Evolutionary conservation across 2,113 vertebrate species (phyloP).

Genomic region (Istiophorus platypterus): DNA sequence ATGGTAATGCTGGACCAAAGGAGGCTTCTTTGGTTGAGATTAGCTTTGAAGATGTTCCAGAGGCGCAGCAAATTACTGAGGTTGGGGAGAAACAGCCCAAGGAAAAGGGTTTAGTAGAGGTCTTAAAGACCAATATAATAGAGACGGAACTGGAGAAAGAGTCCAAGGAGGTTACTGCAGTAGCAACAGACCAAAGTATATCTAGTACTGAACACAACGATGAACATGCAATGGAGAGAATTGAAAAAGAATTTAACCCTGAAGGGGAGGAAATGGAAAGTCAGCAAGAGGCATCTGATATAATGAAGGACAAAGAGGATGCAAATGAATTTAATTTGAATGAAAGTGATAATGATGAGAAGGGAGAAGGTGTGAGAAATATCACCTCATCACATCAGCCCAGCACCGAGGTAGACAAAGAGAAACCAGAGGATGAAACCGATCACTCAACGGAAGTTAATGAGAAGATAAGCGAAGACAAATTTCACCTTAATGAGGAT

Average conservation of each 20-base stretch:
- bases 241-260: slow-evolving; percentile 21
- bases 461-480: neutral
- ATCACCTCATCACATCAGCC: slow-evolving; percentile 41
- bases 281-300: slow-evolving; percentile 10
- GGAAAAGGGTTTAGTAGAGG: slow-evolving; percentile 36
- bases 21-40: slow-evolving; percentile 65
- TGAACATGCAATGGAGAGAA: slow-evolving; percentile 18
- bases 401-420: slow-evolving; percentile 21
- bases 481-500: slow-evolving; percentile 23
- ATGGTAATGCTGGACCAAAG: slow-evolving; percentile 20
- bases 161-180: slow-evolving; percentile 13
- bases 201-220: neutral
- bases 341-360: slow-evolving; percentile 48
- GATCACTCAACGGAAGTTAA: slow-evolving; percentile 23
- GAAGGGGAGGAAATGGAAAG: slow-evolving; percentile 42
- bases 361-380: slow-evolving; percentile 34
- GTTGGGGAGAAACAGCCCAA: slow-evolving; percentile 29
- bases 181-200: slow-evolving; percentile 15
- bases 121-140: slow-evolving; percentile 11
- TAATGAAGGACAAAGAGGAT: slow-evolving; percentile 7
- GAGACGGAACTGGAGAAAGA: slow-evolving; percentile 43
- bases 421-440: slow-evolving; percentile 32
- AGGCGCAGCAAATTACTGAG: slow-evolving; percentile 43
- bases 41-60: slow-evolving; percentile 70
- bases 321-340: slow-evolving; percentile 35